Base-by-base conservation (phyloP, 2,797 vertebrate genomes). In the Kryptolebias ocellatus region DNA sequence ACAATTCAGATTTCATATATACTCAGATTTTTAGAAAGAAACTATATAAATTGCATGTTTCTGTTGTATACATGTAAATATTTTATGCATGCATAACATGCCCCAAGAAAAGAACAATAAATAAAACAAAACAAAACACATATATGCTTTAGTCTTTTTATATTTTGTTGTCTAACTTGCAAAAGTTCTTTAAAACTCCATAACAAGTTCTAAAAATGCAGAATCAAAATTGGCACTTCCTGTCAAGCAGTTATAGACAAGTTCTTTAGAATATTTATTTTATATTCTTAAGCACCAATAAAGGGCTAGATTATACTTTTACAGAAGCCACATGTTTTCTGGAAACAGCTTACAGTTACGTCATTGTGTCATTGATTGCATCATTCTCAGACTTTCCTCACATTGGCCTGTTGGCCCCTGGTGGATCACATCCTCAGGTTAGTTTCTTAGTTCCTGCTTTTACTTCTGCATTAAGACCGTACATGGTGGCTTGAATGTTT, bases 401-500 rank as follows among this genome's bases (percentile, higher is more conserved):
- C 20, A 15, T 53, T 46, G 11, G 62, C 55, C 61, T 81, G 60
- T 66, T 68, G 59, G 29, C 53, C 69, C 44, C 45, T 44, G 55
- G 47, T 78, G 70, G 66, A 68, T 69, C 63, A 71, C 47, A 53
- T 69, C 63, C 63, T 79, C 53, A 60, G 59, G 64, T 70, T 76
- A 58, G 67, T 56, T 46, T 54, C 24, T 59, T 58, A 42, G 72
- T 55, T 72, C 37, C 63, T 28, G 11, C 24, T 52, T 4, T 64
- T 65, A 29, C 34, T 67, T 71, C 31, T 68, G 60, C 67, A 45
- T 69, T 67, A 74, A 74, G 18, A 11, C 44, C 60, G 46, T 17
- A 47, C 10, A 6, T 10, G 15, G 51, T 17, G 39, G 39, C 28
- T 28, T 34, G 6, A 10, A 7, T 42, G 53, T 62, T 24, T 71